Conservation (phyloP, 2,888 invertebrate genomes). For the Sphinx pinastri region DNA sequence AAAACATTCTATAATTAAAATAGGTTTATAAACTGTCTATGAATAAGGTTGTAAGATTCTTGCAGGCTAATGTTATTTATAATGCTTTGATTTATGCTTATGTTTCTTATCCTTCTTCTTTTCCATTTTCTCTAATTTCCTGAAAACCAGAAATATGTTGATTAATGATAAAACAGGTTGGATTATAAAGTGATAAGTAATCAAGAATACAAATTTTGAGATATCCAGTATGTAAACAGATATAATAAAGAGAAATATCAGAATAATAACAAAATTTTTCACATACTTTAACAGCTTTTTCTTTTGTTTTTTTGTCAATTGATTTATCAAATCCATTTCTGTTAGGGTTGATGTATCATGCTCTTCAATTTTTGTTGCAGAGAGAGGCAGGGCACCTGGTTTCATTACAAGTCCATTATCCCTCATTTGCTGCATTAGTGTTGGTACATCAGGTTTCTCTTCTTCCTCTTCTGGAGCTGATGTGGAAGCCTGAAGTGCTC, state of each 20-base stretch:
- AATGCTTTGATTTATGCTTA: conserved; percentile 64
- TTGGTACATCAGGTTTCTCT: conserved; percentile 84
- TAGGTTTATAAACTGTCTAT: too few relatives aligned
- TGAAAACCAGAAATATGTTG: conserved; percentile 54
- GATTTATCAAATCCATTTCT: conserved; percentile 92
- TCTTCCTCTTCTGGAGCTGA: conserved; percentile 88
- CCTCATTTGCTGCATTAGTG: conserved; percentile 94
- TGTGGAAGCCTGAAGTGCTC: conserved; percentile 88
- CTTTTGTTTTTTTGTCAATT: conserved; percentile 94
- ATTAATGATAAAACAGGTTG: not conserved
- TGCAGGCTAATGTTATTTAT: conserved; percentile 26
- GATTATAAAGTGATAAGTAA: not conserved
- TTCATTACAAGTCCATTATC: conserved; percentile 96
- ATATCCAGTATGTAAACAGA: too few relatives aligned
- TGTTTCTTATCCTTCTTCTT: conserved; percentile 78
- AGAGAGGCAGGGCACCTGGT: conserved; percentile 86
- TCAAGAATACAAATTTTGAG: not conserved
- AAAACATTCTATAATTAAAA: too few relatives aligned
- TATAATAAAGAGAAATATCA: not conserved
- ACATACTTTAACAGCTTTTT: conserved; percentile 93
- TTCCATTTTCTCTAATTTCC: conserved; percentile 88
- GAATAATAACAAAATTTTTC: not conserved
- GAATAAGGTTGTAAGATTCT: not conserved
- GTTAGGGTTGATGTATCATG: conserved; percentile 83
- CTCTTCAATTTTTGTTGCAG: conserved; percentile 84